These are phyloP conservation scores for Peromyscus nudipes DNA, from an alignment of 2,797 vertebrate species.

Conservation along the genomic window DNA sequence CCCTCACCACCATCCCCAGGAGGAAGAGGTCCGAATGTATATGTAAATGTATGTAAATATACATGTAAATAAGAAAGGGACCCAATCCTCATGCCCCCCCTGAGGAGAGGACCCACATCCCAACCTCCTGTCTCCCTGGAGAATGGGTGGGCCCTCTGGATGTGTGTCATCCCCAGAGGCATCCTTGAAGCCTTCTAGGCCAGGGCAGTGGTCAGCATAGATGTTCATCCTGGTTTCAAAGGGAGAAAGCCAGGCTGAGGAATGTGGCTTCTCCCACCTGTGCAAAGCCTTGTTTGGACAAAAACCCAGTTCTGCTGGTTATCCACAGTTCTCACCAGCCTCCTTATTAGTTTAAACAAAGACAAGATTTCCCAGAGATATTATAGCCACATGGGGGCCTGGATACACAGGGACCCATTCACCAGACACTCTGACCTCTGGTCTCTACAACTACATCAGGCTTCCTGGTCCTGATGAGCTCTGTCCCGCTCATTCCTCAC, in stretches of 20 bases:
- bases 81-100: not conserved
- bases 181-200: not conserved
- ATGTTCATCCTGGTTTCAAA: not conserved
- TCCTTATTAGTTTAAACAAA: not conserved
- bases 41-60: not conserved
- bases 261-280: accelerated
- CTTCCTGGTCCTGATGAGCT: accelerated
- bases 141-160: accelerated
- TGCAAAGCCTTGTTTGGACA: not conserved
- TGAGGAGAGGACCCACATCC: not conserved
- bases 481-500: accelerated
- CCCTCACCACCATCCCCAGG: too few relatives aligned
- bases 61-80: not conserved
- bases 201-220: not conserved
- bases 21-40: not conserved
- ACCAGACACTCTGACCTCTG: not conserved
- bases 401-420: accelerated
- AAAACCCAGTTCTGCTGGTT: not conserved
- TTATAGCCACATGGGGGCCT: not conserved
- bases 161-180: not conserved
- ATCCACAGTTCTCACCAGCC: accelerated
- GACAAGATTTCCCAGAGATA: not conserved
- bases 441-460: not conserved
- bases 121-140: not conserved
- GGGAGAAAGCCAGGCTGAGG: not conserved